A percentile compares a stretch with the other conserved stretches of the same genome.
Evolutionary conservation across 2,888 invertebrate genomes (phyloP).

Genomic region (Eubasilissa splendida): DNA sequence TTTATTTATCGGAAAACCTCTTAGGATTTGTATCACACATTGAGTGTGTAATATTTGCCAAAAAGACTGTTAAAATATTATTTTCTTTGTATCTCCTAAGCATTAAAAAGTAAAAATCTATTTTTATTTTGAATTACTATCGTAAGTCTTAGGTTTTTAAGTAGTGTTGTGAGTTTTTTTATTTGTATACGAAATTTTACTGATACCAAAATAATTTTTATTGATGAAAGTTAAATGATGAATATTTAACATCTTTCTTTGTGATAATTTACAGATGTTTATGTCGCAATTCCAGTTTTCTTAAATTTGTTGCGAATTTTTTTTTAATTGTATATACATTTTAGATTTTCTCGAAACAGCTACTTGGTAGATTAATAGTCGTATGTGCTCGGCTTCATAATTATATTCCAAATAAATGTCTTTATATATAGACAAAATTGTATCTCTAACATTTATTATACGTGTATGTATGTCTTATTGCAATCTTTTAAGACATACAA

Average conservation of each 20-base stretch:
- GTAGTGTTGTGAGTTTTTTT: conserved; percentile 46
- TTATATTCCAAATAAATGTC: conserved; percentile 46
- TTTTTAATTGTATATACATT: conserved; percentile 27
- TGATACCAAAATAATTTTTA: conserved; percentile 42
- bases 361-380: conserved; percentile 24
- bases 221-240: conserved; percentile 25
- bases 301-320: conserved; percentile 27
- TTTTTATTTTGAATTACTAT: conserved; percentile 51
- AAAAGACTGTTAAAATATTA: conserved; percentile 58
- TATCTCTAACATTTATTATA: neutral
- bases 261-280: conserved; percentile 42
- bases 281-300: conserved; percentile 34
- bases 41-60: conserved; percentile 56
- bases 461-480: conserved; percentile 7
- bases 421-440: conserved; percentile 6
- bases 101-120: conserved; percentile 45
- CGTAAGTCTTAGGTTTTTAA: conserved; percentile 37
- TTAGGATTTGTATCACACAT: conserved; percentile 47
- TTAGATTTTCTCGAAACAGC: conserved; percentile 29
- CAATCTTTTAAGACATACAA: conserved; percentile 17
- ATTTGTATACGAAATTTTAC: conserved; percentile 49
- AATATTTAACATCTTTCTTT: conserved; percentile 36
- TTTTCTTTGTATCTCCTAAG: conserved; percentile 53
- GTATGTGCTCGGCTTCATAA: conserved; percentile 9
- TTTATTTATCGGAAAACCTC: conserved; percentile 36